Evolutionary conservation across 2,113 vertebrate genomes (phyloP).

Genomic region (Oxyruncus cristatus): DNA sequence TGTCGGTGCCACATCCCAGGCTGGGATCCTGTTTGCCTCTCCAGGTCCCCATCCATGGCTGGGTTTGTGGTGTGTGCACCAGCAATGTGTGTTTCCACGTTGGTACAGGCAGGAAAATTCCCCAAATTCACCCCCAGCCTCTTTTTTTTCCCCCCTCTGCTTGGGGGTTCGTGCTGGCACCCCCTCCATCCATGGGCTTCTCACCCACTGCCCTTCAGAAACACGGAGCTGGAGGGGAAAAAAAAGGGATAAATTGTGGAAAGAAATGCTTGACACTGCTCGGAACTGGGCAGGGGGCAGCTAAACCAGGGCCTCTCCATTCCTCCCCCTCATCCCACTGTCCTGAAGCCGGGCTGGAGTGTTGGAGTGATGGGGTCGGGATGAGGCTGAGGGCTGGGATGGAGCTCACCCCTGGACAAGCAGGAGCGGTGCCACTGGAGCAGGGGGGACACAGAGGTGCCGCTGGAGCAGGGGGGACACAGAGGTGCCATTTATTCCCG

Average conservation of each 20-base stretch:
- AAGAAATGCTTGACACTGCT: rapidly evolving
- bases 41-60: rapidly evolving
- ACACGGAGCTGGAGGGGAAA: neutral
- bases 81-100: rapidly evolving
- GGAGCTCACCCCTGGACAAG: neutral
- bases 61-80: neutral
- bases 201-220: neutral
- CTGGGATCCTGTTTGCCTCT: neutral
- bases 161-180: neutral
- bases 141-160: neutral
- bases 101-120: neutral
- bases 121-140: neutral
- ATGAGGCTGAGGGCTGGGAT: neutral
- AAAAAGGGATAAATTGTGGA: neutral
- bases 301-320: neutral
- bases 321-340: neutral
- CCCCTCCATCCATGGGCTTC: rapidly evolving
- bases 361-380: neutral
- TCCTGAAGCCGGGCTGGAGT: neutral
- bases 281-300: neutral
- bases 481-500: conserved; percentile 32
- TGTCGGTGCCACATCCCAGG: neutral
- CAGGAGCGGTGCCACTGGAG: neutral
- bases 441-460: neutral
- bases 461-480: neutral